Evolutionary conservation across 2,888 invertebrate genomes (phyloP), one percentile per base, ranked within the genome.

Genomic region (Agrochola lychnidis): DNA sequence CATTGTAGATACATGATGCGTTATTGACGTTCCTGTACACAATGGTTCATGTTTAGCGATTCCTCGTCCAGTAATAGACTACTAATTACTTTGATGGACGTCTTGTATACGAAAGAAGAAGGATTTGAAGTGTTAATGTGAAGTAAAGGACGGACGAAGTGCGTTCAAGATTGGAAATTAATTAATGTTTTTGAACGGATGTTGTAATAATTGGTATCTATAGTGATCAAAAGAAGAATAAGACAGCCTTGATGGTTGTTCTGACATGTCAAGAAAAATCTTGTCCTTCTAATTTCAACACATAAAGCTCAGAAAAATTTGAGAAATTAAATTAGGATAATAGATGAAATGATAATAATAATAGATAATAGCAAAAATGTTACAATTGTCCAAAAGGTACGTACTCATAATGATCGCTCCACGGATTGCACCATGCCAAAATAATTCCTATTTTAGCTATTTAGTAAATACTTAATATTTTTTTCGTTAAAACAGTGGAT

Each of bases 71-170:
- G 7, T 73, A 76, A 80, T 83, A 63, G 70, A 76, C 63, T 48
- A 63, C 76, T 84, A 77, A 77, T 81, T 84, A 71, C 12, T 79
- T 61, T 83, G 81, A 83, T 77, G 57, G 71, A 81, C 71, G 53
- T 48, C 4, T 71, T 83, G 81, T 81, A 59, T 71, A 83, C 62
- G 19, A 45, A 56, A 64, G 56, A 14, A 40, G 53, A 57, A 62
- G 64, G 25, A 63, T 76, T 64, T 57, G 68, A 83, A 80, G 69
- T 70, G 72, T 68, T 79, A 62, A 73, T 82, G 82, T 62, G 83
- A 51, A 62, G 36, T 42, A 59, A 51, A 78, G 53, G 73, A 25
- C 72, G 61, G 14, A 30, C 42, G 42, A 42, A 72, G 30, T 57
- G 30, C 7, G 45, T 67, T 63, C 42, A 5, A 74, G 30, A 19